A percentile compares a stretch with the other conserved stretches of the same genome.
phyloP scores from a whole-genome alignment of 2,888 invertebrate genomes.

The Pinctada fucata region DNA sequence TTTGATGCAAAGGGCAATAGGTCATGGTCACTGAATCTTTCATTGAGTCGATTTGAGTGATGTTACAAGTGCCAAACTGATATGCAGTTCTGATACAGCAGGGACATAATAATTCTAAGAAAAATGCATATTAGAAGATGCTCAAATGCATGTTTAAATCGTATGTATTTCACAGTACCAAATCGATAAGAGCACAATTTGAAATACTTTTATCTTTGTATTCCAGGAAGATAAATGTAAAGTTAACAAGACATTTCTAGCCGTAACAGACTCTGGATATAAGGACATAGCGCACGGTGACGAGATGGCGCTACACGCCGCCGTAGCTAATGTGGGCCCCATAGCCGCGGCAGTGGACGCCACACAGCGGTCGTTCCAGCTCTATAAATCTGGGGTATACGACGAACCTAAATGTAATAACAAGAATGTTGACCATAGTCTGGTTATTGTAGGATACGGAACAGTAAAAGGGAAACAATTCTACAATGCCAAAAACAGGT shows the following conservation, averaged over 20 bases:
- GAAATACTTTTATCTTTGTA: background rate
- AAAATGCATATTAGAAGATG: no score
- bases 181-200: no score
- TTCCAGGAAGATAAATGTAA: slow-evolving; percentile 72
- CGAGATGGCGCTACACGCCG: slow-evolving; percentile 85
- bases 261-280: slow-evolving; percentile 89
- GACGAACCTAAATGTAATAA: slow-evolving; percentile 86
- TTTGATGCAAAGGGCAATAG: no score
- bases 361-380: slow-evolving; percentile 84
- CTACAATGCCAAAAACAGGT: slow-evolving; percentile 91
- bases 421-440: slow-evolving; percentile 91
- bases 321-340: slow-evolving; percentile 90
- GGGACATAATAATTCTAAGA: no score
- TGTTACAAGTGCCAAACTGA: no score
- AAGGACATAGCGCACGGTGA: slow-evolving; percentile 85
- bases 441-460: slow-evolving; percentile 89
- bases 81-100: no score
- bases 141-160: no score
- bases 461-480: slow-evolving; percentile 82
- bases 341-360: slow-evolving; percentile 94
- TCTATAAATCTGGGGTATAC: slow-evolving; percentile 81
- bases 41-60: no score
- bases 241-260: slow-evolving; percentile 80
- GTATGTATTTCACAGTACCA: no score
- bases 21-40: no score